Percentiles rank a stretch among this genome's conserved stretches.
Evolutionary conservation across 2,888 invertebrate species (phyloP).

Genomic region (Epsilonema sp.): DNA sequence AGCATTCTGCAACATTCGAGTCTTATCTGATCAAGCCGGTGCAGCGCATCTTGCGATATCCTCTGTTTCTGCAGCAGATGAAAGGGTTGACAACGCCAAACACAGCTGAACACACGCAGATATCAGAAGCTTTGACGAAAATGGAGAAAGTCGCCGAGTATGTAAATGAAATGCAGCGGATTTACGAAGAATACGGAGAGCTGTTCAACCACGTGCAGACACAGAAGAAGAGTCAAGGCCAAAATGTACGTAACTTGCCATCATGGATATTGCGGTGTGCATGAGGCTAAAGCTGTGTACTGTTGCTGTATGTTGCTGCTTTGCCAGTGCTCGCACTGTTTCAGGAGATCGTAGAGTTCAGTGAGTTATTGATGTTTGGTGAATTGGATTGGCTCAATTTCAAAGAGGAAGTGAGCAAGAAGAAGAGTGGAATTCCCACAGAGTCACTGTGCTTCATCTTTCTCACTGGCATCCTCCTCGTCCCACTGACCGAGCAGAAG

Average conservation of each 20-base stretch:
- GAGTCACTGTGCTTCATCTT: conserved; percentile 98
- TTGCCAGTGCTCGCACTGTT: no score
- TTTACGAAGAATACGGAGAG: conserved; percentile 94
- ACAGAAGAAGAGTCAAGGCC: background rate
- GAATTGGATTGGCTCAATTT: conserved; percentile 96
- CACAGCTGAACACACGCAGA: conserved; percentile 79
- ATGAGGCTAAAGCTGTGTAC: no score
- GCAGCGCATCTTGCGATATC: conserved; percentile 92
- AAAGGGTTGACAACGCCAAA: conserved; percentile 74
- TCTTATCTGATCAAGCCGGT: conserved; percentile 96
- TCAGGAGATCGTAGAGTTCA: no score
- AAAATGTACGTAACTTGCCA: no score
- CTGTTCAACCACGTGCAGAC: conserved; percentile 70
- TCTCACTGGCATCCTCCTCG: conserved; percentile 88
- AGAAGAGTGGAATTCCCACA: conserved; percentile 44
- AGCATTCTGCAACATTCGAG: conserved; percentile 86
- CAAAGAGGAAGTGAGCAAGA: conserved; percentile 42
- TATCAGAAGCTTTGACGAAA: conserved; percentile 37
- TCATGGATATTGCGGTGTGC: no score
- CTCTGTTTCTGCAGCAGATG: conserved; percentile 74
- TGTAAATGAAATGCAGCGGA: conserved; percentile 98
- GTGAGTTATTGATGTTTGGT: conserved; percentile 87
- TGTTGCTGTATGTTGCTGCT: no score
- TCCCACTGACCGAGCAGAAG: conserved; percentile 53
- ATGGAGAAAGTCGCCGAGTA: conserved; percentile 98